Evolutionary conservation across 1,140 invertebrate species (phyloP), one percentile per base, ranked within the genome.

Genomic region (Sarcophaga bullata): DNA sequence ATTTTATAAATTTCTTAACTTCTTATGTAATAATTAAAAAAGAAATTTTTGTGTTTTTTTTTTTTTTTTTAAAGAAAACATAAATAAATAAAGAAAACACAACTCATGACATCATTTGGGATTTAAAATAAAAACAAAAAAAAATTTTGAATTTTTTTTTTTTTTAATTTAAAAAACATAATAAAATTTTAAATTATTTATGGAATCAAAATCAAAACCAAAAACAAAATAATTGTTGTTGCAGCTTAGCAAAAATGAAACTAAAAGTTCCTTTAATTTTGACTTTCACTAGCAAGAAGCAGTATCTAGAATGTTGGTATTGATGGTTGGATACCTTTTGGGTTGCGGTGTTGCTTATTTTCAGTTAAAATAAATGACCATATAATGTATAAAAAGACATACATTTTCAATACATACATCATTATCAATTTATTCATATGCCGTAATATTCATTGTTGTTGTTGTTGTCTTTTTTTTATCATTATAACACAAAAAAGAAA

Each of bases 111-210:
- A 68, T 68, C 17, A 68, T 68, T 8, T 8, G n/a, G 62, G n/a
- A 9, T 58, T 58, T 15, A 9, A 17, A 19, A 68, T 6, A 17
- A 68, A 68, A 58, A 15, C 52, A 58, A 15, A 58, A 68, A 68
- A n/a, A n/a, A n/a, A n/a, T n/a, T n/a, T n/a, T n/a, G n/a, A n/a
- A n/a, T 68, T n/a, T 68, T 68, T 19, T 68, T 68, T 68, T 68
- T 9, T 15, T 68, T 19, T 8, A 19, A 68, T 68, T 68, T 68
- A 17, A 68, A 15, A 68, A 58, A 19, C 62, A 17, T 19, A 68
- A 68, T 68, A 68, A 68, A 58, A 68, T 19, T 68, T 17, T 19
- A 68, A 68, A 19, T 68, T 68, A 68, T 68, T 68, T 68, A 19
- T 19, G 17, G n/a, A 68, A 58, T 19, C 8, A 15, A 15, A 17